Evolutionary conservation across 2,113 vertebrate genomes (phyloP), one percentile per base, ranked within the genome.

Genomic region (Periophthalmodon schlosseri): DNA sequence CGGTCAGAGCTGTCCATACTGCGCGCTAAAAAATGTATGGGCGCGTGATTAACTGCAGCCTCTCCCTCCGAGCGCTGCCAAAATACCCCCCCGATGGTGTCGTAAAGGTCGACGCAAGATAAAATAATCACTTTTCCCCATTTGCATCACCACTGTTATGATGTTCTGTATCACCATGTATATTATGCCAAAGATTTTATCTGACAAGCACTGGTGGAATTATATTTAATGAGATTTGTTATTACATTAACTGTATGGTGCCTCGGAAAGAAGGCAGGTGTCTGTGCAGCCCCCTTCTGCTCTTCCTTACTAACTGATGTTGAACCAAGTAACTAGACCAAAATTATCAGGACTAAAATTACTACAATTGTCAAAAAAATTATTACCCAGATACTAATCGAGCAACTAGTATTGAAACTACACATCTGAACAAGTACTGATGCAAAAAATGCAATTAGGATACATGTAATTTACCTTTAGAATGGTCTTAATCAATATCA

Each of bases 1-100:
- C 63, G 76, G 67, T 77, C 81, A 23, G 68, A 28, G 21, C 73
- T 69, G 79, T 84, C 85, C 67, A 66, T 49, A 56, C 15, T 21
- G 34, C 14, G 77, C 70, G 3, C 70, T 24, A 68, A 47, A 5
- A 75, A 67, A 58, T 52, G 72, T 70, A 14, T 12, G 24, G 20
- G 72, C 33, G 20, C 57, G 46, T 14, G 56, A 46, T 76, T 65
- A 56, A 34, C 49, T 23, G 36, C 57, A 60, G 46, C 71, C 36
- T n/a, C 70, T 0, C 39, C 2, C 52, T 4, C 63, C 72, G 24
- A 69, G 63, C 71, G 76, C 4, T 14, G 66, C 56, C n/a, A 0
- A 12, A 36, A 18, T 49, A 20, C 57, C 9, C 34, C 46, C 9
- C 2, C 10, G 63, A 1, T 56, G 2, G 8, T 23, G 34, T 72